Percentiles rank a stretch among this genome's conserved stretches.
Conservation (phyloP, 37 sponge, comb jelly and placozoan species). For the Amphimedon queenslandica region DNA sequence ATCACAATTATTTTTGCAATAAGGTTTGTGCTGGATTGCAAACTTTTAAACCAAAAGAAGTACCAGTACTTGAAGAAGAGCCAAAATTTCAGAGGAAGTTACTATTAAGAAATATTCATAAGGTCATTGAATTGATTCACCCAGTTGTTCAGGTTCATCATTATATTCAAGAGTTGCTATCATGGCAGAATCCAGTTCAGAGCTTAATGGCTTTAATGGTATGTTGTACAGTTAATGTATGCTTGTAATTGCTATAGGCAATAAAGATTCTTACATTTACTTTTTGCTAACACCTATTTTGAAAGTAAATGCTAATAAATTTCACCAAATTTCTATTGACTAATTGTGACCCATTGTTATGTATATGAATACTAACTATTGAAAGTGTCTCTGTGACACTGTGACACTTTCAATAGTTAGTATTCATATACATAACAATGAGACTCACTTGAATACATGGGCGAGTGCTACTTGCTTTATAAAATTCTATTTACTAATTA, state of each 20-base stretch:
- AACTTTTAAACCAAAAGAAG: slow-evolving; percentile 80
- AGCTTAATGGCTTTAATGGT: slow-evolving; percentile 58
- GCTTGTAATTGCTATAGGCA: not conserved
- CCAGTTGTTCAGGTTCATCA: slow-evolving; percentile 23
- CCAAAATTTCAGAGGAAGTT: slow-evolving; percentile 74
- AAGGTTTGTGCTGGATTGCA: slow-evolving; percentile 67
- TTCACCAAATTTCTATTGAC: too few relatives aligned
- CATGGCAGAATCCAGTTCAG: slow-evolving; percentile 58
- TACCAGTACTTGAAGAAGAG: slow-evolving; percentile 55
- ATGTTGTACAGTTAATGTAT: slow-evolving; percentile 4
- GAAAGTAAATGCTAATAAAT: too few relatives aligned
- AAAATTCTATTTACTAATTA: slow-evolving; percentile 17
- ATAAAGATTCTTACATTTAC: not conserved
- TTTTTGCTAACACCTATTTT: not conserved
- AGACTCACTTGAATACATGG: not conserved
- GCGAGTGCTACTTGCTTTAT: not conserved
- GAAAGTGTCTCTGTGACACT: too few relatives aligned
- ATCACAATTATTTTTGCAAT: not conserved
- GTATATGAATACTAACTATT: too few relatives aligned
- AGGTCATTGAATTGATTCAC: slow-evolving; percentile 32
- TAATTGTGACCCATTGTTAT: too few relatives aligned
- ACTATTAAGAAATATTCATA: slow-evolving; percentile 49
- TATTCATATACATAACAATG: too few relatives aligned
- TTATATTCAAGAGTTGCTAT: slow-evolving; percentile 39
- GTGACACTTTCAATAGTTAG: too few relatives aligned